Evolutionary conservation across 92 coral and sea anemone species (phyloP), one percentile per base, ranked within the genome.

Genomic region (Siderastrea siderea): DNA sequence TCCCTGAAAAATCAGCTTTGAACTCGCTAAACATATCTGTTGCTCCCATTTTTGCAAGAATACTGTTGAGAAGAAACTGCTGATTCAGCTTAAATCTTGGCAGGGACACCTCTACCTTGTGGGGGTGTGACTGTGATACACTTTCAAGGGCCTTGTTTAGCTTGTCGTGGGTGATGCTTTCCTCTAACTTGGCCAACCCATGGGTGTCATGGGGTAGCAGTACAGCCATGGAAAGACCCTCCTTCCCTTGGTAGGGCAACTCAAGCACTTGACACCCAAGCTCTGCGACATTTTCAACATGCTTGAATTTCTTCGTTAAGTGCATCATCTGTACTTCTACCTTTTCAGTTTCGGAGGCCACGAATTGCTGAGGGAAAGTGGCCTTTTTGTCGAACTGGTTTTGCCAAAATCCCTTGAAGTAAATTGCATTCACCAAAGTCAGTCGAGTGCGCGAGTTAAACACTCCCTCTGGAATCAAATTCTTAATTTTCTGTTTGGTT

Each of bases 351-450:
- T 50, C 62, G 66, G 85, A 86, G 72, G 86, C 73, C 71, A 84
- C 71, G 87, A 97, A 97, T 3, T 77, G 63, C 71, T 92, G 90
- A 49, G 84, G 74, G 57, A 47, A 71, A 0, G 99, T 89, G 11
- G 68, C 62, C 74, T 74, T 84, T 53, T 90, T 86, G 12, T 84
- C 13, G 55, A 97, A 95, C 78, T 90, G 84, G 16, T 88, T 85
- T 77, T 88, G 75, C 98, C 99, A 97, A 11, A 92, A 84, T 55
- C 99, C 99, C 62, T 92, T 95, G 93, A 95, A 97, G 88, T 97
- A 95, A 19, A 97, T 88, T 12, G 99, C 99, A 87, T 95, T 97
- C 51, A 91, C 93, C 70, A 97, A 82, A 19, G 96, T 90, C 51
- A 93, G 77, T 47, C 92, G 78, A 6, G 99, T 96, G 48, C 52